Conservation (phyloP, 1,140 invertebrate species). For the Drosophila gunungcola region DNA sequence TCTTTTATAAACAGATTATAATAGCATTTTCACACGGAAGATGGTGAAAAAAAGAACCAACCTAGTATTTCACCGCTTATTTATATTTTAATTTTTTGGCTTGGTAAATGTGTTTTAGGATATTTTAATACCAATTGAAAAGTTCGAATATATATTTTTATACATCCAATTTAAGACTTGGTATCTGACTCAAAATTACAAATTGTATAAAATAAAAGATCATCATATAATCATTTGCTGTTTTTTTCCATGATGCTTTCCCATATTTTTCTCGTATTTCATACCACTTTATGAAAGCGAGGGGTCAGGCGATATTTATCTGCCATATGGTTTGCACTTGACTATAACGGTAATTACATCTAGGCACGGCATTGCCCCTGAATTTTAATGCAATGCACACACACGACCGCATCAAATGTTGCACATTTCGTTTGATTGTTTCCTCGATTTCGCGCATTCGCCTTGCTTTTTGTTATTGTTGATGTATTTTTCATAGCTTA, state of each 20-base stretch:
- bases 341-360: slow-evolving; percentile 80
- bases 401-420: slow-evolving; percentile 46
- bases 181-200: no score
- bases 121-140: no score
- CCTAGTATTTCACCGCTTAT: no score
- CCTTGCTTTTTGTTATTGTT: slow-evolving; percentile 46
- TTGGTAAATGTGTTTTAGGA: no score
- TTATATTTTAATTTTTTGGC: no score
- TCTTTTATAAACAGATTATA: no score
- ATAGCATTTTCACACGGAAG: no score
- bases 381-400: slow-evolving; percentile 56
- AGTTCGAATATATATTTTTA: no score
- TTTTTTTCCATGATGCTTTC: not conserved
- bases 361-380: slow-evolving; percentile 80
- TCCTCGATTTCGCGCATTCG: slow-evolving; percentile 18
- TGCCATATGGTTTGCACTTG: slow-evolving; percentile 73
- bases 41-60: no score
- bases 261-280: slow-evolving; percentile 39
- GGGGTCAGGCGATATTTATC: slow-evolving; percentile 75
- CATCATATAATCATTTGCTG: not conserved
- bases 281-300: slow-evolving; percentile 66
- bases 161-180: no score
- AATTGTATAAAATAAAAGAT: no score
- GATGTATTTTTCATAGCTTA: slow-evolving; percentile 48
- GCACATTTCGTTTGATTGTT: slow-evolving; percentile 54